Evolutionary conservation across 1,140 invertebrate species (phyloP).

Genomic region (Camponotus pennsylvanicus): DNA sequence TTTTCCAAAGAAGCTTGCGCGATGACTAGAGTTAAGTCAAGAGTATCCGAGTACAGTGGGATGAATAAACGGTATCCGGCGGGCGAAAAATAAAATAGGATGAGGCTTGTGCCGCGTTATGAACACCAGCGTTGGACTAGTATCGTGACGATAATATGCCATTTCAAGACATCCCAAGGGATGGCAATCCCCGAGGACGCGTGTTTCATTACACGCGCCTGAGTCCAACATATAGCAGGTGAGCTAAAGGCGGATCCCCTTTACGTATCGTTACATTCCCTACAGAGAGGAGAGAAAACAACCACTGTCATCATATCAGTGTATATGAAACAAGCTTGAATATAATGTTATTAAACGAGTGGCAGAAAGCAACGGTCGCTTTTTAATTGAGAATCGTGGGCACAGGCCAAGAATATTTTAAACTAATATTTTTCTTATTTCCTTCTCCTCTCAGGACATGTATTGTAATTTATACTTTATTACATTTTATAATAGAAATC

Average conservation of each 20-base stretch:
- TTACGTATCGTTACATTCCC: constrained; percentile 15
- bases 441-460: not conserved
- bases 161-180: constrained; percentile 43
- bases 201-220: constrained; percentile 54
- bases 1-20: constrained; percentile 48
- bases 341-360: not conserved
- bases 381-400: not conserved
- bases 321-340: not conserved
- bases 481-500: no score
- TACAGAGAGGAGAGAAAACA: not conserved
- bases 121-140: not conserved
- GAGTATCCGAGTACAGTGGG: constrained; percentile 56
- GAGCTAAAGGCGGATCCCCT: constrained; percentile 36
- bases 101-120: not conserved
- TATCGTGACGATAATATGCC: constrained; percentile 38
- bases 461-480: no score
- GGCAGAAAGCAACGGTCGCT: not conserved
- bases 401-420: not conserved
- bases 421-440: not conserved
- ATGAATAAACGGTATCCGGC: not conserved
- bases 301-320: not conserved
- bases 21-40: constrained; percentile 60
- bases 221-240: constrained; percentile 20
- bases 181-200: constrained; percentile 7
- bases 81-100: constrained; percentile 29